A percentile compares a stretch with the other conserved stretches of the same genome.
phyloP scores from a whole-genome alignment of 2,888 invertebrate species.

The Agrochola lota region DNA sequence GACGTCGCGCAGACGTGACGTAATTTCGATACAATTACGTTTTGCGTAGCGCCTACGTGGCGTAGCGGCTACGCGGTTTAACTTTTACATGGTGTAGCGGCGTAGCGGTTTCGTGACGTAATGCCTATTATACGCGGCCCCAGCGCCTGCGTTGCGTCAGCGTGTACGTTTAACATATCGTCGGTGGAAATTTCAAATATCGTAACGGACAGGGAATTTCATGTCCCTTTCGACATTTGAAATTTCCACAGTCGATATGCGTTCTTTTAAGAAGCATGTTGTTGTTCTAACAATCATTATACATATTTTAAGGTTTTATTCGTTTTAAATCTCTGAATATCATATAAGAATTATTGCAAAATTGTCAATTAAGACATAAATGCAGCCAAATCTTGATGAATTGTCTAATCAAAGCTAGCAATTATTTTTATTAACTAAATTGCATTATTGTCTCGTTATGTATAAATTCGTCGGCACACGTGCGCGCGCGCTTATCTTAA shows the following conservation, averaged over 20 bases:
- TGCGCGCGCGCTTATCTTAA: conserved; percentile 66
- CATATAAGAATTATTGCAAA: background rate
- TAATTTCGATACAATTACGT: background rate
- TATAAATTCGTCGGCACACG: conserved; percentile 63
- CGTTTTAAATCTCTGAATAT: background rate
- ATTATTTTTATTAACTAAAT: conserved; percentile 31
- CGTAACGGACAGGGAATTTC: no score
- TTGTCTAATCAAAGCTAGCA: conserved; percentile 20
- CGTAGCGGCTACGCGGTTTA: background rate
- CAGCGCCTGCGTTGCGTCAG: background rate
- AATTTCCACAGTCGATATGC: no score
- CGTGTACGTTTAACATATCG: background rate
- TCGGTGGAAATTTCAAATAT: no score
- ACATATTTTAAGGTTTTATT: no score
- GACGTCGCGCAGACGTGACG: background rate
- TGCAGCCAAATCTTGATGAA: conserved; percentile 1
- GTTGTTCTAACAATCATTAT: background rate
- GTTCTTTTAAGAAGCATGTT: background rate
- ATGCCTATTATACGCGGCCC: background rate
- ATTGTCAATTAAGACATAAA: background rate
- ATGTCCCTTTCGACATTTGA: no score
- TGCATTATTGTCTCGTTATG: conserved; percentile 52
- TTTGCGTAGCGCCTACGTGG: background rate
- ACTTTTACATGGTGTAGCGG: background rate
- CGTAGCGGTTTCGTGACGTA: background rate